These are phyloP conservation scores for Ichneumoninae sp. DNA, from an alignment of 2,888 invertebrate genomes.

Conservation along the genomic window DNA sequence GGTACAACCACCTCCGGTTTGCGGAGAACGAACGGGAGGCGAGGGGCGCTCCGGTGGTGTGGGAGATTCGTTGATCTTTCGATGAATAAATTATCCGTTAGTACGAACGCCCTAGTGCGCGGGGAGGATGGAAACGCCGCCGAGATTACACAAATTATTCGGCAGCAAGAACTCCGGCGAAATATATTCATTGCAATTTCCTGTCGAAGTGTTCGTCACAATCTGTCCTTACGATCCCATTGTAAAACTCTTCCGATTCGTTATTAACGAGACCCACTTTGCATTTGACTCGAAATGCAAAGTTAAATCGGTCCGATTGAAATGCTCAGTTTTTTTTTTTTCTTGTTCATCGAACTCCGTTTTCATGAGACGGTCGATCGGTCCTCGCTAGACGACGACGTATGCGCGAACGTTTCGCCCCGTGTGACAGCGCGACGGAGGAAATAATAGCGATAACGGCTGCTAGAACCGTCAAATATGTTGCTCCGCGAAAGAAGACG, in stretches of 20 bases:
- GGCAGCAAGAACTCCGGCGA: constrained; percentile 38
- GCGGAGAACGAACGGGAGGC: background rate
- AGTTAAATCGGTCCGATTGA: background rate
- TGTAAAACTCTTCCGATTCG: too few species aligned
- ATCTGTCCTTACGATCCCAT: background rate
- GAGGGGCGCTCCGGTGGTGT: background rate
- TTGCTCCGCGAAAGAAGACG: constrained; percentile 28
- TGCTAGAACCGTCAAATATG: background rate
- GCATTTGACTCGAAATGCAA: background rate
- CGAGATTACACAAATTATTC: constrained; percentile 59
- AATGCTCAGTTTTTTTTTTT: background rate
- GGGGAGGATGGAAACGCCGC: constrained; percentile 4
- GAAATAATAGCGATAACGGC: constrained; percentile 2
- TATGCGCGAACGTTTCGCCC: background rate
- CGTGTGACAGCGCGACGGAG: background rate
- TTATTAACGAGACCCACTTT: background rate
- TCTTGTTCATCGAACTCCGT: background rate
- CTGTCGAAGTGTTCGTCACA: background rate
- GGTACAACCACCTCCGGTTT: background rate
- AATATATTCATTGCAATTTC: constrained; percentile 52
- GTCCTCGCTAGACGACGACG: background rate
- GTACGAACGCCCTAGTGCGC: constrained; percentile 26
- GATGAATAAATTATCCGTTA: constrained; percentile 66
- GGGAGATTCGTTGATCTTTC: constrained; percentile 65
- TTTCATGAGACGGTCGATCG: background rate